Base-by-base conservation (phyloP, 2,797 vertebrate genomes). In the Sebastes baramenuke region DNA sequence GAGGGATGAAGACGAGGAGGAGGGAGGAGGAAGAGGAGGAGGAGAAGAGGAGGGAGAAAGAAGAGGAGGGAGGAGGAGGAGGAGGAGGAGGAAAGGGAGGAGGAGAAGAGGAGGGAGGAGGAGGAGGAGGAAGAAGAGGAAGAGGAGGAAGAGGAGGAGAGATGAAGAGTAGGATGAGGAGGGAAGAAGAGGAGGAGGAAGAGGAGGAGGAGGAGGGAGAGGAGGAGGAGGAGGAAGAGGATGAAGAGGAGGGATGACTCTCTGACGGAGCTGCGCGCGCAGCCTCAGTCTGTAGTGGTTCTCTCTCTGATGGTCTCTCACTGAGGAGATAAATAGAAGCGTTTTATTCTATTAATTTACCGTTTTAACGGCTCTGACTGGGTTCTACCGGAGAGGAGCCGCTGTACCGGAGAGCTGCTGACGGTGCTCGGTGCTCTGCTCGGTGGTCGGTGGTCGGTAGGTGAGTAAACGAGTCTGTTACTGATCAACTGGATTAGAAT, bases 241-340 rank as follows among this genome's bases (percentile, higher is more conserved):
- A 12, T 0, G 8, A 8, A 1, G 16, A 20, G 46, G 46, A 49
- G 46, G 46, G 3, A 20, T 18, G 46, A 86, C 81, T 77, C 82
- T 69, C 71, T 83, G 87, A 72, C 80, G 72, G 32, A n/a, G 93
- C 89, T 89, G 95, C 95, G 95, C 76, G 93, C 95, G 94, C 95
- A 95, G 93, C 92, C 87, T 75, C 81, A 75, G 82, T 90, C 91
- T 87, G 84, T 80, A 84, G 86, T 85, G 85, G 64, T 77, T 73
- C 36, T 75, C 80, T 75, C 72, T 77, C 89, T 78, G 90, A 42
- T 36, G 34, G 34, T 36, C 11, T 36, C 34, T 38, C 87, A 89
- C 87, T 87, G 90, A 89, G 29, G 77, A 88, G 84, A 94, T 91
- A 92, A 92, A 91, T 83, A 86, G 72, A 20, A 20, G 18, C 38